These are phyloP conservation scores for Calcarius lapponicus DNA, from an alignment of 2,797 vertebrate genomes.

Conservation along the genomic window DNA sequence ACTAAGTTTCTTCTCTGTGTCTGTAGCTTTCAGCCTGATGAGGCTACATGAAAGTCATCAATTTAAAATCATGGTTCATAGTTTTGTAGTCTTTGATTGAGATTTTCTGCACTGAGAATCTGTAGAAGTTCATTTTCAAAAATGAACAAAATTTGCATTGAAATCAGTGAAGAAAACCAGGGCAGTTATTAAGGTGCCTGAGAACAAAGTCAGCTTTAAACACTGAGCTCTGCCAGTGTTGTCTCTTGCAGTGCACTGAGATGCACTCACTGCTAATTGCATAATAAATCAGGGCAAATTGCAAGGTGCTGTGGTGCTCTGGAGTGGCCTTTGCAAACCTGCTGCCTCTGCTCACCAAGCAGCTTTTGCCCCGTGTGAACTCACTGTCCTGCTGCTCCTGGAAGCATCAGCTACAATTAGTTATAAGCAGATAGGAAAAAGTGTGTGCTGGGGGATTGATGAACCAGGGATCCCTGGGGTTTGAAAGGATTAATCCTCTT, in stretches of 20 bases:
- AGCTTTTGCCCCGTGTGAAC: background rate
- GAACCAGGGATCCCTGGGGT: background rate
- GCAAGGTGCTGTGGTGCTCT: background rate
- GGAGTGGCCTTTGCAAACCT: background rate
- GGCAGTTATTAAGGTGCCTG: background rate
- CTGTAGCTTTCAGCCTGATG: background rate
- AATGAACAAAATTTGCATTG: background rate
- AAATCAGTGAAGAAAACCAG: background rate
- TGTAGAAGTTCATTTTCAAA: background rate
- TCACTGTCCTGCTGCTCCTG: background rate
- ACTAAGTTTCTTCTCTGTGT: background rate
- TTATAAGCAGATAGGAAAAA: background rate
- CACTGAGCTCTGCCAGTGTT: background rate
- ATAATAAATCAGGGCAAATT: conserved; percentile 32
- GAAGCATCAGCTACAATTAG: background rate
- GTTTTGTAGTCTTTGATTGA: background rate
- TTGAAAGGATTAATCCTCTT: conserved; percentile 7
- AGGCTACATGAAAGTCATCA: background rate
- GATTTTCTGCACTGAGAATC: background rate
- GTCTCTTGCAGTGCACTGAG: background rate
- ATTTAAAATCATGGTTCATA: background rate
- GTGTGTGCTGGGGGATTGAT: background rate
- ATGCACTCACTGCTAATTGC: background rate
- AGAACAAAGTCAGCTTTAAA: background rate
- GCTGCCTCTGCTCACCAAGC: background rate